phyloP scores from a whole-genome alignment of 2,113 vertebrate genomes.

The Chionomys nivalis region DNA sequence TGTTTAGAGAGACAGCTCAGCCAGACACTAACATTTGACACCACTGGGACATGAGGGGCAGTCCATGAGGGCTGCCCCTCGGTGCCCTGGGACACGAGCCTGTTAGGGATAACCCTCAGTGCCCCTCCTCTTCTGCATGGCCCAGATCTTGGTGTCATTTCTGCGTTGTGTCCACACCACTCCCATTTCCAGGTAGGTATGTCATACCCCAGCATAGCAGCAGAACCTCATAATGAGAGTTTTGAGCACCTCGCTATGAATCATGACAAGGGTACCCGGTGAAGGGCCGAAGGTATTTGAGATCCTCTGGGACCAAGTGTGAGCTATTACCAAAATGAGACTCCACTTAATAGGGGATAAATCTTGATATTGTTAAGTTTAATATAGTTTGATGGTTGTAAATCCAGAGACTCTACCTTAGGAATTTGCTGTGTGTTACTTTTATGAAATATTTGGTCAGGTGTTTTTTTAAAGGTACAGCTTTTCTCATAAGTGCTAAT shows the following conservation, averaged over 20 bases:
- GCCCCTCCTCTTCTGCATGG: not conserved
- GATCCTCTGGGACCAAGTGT: constrained; percentile 78
- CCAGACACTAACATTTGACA: not conserved
- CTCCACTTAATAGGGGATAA: constrained; percentile 85
- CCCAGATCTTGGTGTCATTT: not conserved
- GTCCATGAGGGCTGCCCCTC: not conserved
- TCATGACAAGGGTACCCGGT: not conserved
- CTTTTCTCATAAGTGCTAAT: constrained; percentile 78
- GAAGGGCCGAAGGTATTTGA: constrained; percentile 71
- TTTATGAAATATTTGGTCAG: constrained; percentile 87
- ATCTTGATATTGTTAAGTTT: constrained; percentile 84
- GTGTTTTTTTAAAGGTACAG: constrained; percentile 77
- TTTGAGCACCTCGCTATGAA: constrained; percentile 46
- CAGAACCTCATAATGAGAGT: not conserved
- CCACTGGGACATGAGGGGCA: not conserved
- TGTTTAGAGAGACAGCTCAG: not conserved
- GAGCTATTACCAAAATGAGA: constrained; percentile 86
- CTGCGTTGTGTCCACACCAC: not conserved
- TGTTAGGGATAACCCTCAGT: not conserved
- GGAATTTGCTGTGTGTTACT: constrained; percentile 82
- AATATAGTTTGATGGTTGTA: constrained; percentile 85
- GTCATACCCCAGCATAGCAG: constrained; percentile 57
- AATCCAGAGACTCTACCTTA: constrained; percentile 83
- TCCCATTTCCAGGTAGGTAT: constrained; percentile 69
- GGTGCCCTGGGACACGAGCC: not conserved